Evolutionary conservation across 2,113 vertebrate genomes (phyloP).

Genomic region (Siniperca knerii): DNA sequence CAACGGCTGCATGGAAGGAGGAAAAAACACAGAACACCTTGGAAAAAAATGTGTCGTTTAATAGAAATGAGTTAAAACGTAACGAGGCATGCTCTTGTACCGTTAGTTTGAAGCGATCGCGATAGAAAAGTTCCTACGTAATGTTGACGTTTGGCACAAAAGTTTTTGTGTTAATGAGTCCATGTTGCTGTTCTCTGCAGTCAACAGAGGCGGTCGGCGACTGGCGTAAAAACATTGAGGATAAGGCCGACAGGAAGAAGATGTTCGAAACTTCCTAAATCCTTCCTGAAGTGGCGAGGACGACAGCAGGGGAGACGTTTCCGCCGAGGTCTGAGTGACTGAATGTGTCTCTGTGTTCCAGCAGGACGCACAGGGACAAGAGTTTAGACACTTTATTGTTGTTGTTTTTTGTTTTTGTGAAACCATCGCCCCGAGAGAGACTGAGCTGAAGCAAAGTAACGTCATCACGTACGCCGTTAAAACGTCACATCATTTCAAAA

Average conservation of each 20-base stretch:
- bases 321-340: constrained; percentile 53
- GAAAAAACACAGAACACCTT: too few relatives aligned
- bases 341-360: constrained; percentile 18
- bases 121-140: too few relatives aligned
- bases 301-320: not conserved
- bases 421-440: not conserved
- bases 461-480: not conserved
- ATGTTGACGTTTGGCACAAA: too few relatives aligned
- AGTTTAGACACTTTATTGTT: constrained; percentile 8
- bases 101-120: too few relatives aligned
- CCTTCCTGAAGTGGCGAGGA: not conserved
- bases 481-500: constrained; percentile 6
- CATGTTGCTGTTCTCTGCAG: not conserved
- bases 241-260: constrained; percentile 98
- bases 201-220: constrained; percentile 88
- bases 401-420: constrained; percentile 41
- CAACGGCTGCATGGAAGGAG: too few relatives aligned
- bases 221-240: constrained; percentile 98
- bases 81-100: too few relatives aligned
- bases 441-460: constrained; percentile 30
- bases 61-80: not conserved
- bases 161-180: not conserved
- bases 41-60: too few relatives aligned
- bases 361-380: constrained; percentile 19
- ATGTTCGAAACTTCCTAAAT: constrained; percentile 92